Percentiles rank a stretch among this genome's conserved stretches.
Conservation (phyloP, 2,113 vertebrate species). For the Brachyhypopomus occidentalis region DNA sequence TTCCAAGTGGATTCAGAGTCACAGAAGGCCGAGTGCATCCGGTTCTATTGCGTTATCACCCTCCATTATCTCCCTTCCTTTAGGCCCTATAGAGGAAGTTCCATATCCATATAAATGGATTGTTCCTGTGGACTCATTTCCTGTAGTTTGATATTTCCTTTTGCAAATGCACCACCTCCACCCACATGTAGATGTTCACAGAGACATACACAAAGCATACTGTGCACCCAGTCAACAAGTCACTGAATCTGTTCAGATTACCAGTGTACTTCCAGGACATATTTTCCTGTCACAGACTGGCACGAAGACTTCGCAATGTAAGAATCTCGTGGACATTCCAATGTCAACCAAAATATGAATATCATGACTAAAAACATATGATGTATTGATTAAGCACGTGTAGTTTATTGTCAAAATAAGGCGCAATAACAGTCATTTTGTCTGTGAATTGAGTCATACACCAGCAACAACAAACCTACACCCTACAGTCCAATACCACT, state of each 20-base stretch:
- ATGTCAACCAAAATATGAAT: neutral
- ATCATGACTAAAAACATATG: neutral
- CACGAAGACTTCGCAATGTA: conserved; percentile 5
- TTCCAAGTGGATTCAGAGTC: neutral
- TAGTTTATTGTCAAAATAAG: neutral
- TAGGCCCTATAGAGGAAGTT: conserved; percentile 71
- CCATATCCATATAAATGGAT: conserved; percentile 72
- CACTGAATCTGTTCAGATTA: conserved; percentile 2
- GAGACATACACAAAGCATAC: conserved; percentile 25
- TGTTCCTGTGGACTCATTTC: conserved; percentile 76
- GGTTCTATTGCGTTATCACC: conserved; percentile 72
- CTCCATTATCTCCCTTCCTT: conserved; percentile 67
- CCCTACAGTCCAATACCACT: neutral
- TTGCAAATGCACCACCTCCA: conserved; percentile 41
- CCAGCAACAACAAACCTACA: too few relatives aligned
- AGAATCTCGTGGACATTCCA: neutral
- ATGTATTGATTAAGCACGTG: too few relatives aligned
- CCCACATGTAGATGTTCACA: conserved; percentile 40
- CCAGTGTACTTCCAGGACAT: neutral
- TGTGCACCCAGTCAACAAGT: neutral
- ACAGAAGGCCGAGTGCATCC: neutral
- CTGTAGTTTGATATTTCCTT: conserved; percentile 75
- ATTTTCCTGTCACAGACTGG: neutral
- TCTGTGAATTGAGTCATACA: too few relatives aligned
- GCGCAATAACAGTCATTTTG: too few relatives aligned